Conservation (phyloP, 2,797 vertebrate species). For the Ciconia nigra region DNA sequence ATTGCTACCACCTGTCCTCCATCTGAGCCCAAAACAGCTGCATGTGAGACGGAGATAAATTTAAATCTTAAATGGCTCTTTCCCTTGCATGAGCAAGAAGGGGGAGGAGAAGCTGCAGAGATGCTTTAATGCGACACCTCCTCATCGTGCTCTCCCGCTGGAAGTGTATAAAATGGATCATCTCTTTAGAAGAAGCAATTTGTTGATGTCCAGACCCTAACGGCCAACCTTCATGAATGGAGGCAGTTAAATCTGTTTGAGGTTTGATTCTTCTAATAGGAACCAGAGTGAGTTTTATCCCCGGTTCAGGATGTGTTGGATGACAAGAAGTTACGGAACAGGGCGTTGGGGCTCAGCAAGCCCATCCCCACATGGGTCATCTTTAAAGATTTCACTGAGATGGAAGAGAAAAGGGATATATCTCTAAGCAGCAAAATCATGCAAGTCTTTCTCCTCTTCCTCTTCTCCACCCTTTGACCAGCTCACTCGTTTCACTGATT, state of each 20-base stretch:
- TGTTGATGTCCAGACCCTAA: not conserved
- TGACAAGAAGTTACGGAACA: not conserved
- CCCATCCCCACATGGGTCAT: too few relatives aligned
- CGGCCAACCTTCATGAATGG: not conserved
- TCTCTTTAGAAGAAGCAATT: not conserved
- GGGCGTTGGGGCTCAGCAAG: not conserved
- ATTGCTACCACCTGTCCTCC: not conserved
- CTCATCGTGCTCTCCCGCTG: not conserved
- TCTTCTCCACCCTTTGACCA: not conserved
- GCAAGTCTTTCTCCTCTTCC: not conserved
- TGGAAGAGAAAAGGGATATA: not conserved
- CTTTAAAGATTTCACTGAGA: not conserved
- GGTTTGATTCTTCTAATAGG: not conserved
- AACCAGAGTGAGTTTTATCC: not conserved
- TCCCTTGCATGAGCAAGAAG: not conserved
- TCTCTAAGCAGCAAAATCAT: not conserved
- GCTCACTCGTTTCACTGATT: not conserved
- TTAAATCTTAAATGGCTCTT: not conserved
- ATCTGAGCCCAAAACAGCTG: not conserved
- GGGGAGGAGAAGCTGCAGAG: not conserved
- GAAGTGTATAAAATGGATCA: not conserved
- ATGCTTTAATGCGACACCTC: not conserved
- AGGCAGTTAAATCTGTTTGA: not conserved
- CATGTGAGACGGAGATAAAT: not conserved
- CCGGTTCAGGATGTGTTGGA: fast-evolving